Conservation (phyloP, 2,797 vertebrate genomes). For the Microctenopoma steveboyesi region DNA sequence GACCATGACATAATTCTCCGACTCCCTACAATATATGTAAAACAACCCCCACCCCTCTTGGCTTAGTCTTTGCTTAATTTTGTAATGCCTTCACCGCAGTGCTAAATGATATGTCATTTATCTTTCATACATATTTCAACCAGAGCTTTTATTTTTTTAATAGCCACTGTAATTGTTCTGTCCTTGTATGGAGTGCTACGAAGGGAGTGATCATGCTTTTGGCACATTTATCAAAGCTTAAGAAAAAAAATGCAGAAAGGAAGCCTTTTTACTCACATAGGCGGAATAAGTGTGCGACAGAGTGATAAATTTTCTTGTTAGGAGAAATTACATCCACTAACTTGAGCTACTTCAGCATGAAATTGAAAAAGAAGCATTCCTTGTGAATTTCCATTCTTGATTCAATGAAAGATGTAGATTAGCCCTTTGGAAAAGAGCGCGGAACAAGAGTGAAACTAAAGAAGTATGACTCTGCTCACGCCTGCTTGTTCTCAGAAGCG, state of each 20-base stretch:
- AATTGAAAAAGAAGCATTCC: conserved; percentile 99
- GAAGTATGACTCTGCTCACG: conserved; percentile 82
- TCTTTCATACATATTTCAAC: conserved; percentile 76
- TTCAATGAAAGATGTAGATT: conserved; percentile 97
- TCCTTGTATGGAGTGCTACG: conserved; percentile 82
- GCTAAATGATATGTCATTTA: conserved; percentile 75
- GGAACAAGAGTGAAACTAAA: conserved; percentile 66
- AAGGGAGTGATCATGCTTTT: conserved; percentile 85
- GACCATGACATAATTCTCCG: conserved; percentile 39
- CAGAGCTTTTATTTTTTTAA: conserved; percentile 79
- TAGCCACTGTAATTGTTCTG: conserved; percentile 84
- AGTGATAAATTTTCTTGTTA: conserved; percentile 99
- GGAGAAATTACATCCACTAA: conserved; percentile 98
- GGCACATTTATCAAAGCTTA: conserved; percentile 91
- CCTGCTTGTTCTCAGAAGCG: conserved; percentile 81
- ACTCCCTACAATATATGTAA: conserved; percentile 31
- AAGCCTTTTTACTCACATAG: conserved; percentile 82
- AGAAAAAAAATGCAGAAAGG: conserved; percentile 76
- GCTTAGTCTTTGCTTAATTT: conserved; percentile 47
- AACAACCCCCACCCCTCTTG: conserved; percentile 25
- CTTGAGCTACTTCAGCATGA: conserved; percentile 99
- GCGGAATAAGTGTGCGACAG: conserved; percentile 92
- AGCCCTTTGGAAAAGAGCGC: conserved; percentile 78
- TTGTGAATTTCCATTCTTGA: conserved; percentile 99
- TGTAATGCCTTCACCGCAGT: conserved; percentile 53